Evolutionary conservation across 2,888 invertebrate genomes (phyloP).

Genomic region (Acleris cristana): DNA sequence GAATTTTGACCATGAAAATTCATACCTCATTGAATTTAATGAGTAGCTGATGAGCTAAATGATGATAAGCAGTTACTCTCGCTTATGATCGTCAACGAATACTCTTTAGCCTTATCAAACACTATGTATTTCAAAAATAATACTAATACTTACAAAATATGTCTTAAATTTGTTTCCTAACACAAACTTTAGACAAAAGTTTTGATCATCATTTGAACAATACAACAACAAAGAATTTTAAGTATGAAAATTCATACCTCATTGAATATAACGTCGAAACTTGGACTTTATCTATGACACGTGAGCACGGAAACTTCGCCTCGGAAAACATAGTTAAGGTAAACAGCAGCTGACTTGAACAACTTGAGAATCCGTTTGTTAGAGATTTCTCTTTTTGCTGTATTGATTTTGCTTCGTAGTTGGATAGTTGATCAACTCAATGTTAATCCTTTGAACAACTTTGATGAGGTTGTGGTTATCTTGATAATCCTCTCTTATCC

Average conservation of each 20-base stretch:
- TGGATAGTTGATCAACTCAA: not conserved
- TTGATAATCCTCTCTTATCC: too few species aligned
- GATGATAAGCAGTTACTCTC: too few species aligned
- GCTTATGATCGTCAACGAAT: too few species aligned
- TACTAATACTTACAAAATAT: too few species aligned
- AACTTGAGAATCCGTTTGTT: conserved; percentile 3
- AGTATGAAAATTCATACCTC: not conserved
- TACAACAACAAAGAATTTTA: not conserved
- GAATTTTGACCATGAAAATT: too few species aligned
- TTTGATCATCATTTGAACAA: not conserved
- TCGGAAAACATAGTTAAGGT: not conserved
- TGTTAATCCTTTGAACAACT: not conserved
- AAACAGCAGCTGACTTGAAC: conserved; percentile 11
- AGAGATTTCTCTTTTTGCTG: not conserved
- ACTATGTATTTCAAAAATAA: too few species aligned
- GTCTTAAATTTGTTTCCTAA: too few species aligned
- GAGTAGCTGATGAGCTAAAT: too few species aligned
- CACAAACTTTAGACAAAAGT: too few species aligned
- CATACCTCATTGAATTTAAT: too few species aligned
- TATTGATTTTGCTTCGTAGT: not conserved
- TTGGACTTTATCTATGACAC: not conserved
- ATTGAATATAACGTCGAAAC: not conserved
- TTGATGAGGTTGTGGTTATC: too few species aligned
- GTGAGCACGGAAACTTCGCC: conserved; percentile 5
- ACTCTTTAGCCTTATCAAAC: too few species aligned